phyloP scores from a whole-genome alignment of 2,113 vertebrate genomes.

The Chiloscyllium plagiosum region DNA sequence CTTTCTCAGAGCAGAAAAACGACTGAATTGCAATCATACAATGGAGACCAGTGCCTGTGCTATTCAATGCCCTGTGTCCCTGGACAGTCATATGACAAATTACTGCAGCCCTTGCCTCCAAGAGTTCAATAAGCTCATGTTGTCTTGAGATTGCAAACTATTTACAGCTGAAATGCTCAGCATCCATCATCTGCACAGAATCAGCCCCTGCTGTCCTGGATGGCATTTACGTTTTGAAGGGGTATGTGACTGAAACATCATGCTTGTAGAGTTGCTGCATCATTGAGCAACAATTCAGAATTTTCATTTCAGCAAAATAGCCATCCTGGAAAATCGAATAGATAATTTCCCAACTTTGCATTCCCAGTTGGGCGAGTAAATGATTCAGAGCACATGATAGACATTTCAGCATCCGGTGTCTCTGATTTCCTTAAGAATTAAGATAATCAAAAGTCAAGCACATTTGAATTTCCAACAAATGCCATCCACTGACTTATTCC shows the following conservation, averaged over 20 bases:
- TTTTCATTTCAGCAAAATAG: constrained; percentile 63
- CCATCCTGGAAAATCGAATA: constrained; percentile 37
- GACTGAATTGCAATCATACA: constrained; percentile 21
- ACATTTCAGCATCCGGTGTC: neutral
- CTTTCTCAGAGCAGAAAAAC: neutral
- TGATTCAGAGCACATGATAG: neutral
- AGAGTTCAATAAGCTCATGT: constrained; percentile 54
- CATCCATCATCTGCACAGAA: constrained; percentile 59
- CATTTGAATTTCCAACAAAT: neutral
- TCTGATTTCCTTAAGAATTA: neutral
- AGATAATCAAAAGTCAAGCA: neutral
- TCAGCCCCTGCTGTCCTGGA: constrained; percentile 50
- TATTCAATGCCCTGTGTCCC: neutral
- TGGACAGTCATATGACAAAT: constrained; percentile 55
- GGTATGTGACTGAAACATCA: constrained; percentile 73
- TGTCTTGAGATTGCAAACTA: constrained; percentile 55
- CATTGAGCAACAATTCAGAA: constrained; percentile 66
- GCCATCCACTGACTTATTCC: neutral
- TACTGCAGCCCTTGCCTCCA: constrained; percentile 50
- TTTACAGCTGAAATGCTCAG: constrained; percentile 54
- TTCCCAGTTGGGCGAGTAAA: neutral
- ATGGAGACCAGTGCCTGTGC: neutral
- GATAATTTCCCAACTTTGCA: neutral
- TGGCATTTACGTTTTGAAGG: constrained; percentile 59
- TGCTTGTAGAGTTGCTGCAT: constrained; percentile 75